These are phyloP conservation scores for Electrona antarctica DNA, from an alignment of 2,113 vertebrate genomes.

Conservation along the genomic window DNA sequence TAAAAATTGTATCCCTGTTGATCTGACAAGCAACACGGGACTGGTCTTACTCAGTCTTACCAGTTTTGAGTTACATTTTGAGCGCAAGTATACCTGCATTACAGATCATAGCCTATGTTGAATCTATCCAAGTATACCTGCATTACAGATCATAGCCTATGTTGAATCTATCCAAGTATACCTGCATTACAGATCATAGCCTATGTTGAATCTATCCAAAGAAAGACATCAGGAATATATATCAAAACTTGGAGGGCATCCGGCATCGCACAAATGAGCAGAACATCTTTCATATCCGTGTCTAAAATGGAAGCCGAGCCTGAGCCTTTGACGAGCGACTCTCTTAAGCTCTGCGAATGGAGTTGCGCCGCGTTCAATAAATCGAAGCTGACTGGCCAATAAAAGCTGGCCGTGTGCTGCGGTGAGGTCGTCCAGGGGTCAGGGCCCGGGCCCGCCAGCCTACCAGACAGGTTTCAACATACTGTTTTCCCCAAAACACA, in stretches of 20 bases:
- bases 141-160: neutral
- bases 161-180: constrained; percentile 4
- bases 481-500: constrained; percentile 72
- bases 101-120: neutral
- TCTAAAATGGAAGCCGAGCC: constrained; percentile 29
- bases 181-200: neutral
- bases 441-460: constrained; percentile 59
- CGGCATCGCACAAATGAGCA: neutral
- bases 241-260: constrained; percentile 3
- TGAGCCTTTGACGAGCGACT: constrained; percentile 37
- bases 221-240: constrained; percentile 5
- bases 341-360: constrained; percentile 44
- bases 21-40: too few species aligned
- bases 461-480: constrained; percentile 62
- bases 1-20: too few species aligned
- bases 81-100: neutral
- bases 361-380: constrained; percentile 60
- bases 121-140: constrained; percentile 5
- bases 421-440: constrained; percentile 61
- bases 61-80: too few species aligned
- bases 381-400: constrained; percentile 71
- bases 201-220: neutral
- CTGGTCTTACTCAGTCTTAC: too few species aligned
- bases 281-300: constrained; percentile 26
- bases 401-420: constrained; percentile 50